These are phyloP conservation scores for Harmothoe impar DNA, from an alignment of 2,888 invertebrate species.

Conservation along the genomic window DNA sequence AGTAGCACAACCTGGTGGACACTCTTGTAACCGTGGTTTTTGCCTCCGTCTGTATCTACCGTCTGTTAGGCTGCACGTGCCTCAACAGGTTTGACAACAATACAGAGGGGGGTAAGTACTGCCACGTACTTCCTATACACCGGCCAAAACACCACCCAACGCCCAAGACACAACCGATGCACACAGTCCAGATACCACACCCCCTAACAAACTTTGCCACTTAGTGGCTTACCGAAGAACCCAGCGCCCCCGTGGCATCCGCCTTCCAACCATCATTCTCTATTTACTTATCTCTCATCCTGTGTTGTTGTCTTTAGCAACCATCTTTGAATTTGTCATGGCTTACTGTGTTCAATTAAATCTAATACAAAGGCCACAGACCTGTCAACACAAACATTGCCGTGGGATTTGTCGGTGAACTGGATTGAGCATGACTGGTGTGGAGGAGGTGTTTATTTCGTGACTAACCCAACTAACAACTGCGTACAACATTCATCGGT, in stretches of 20 bases:
- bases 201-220: background rate
- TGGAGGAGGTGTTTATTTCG: too few species aligned
- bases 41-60: constrained; percentile 57
- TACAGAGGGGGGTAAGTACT: constrained; percentile 61
- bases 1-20: constrained; percentile 56
- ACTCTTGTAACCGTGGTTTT: constrained; percentile 61
- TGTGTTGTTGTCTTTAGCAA: constrained; percentile 24
- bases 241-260: background rate
- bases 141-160: background rate
- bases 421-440: too few species aligned
- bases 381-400: constrained; percentile 31
- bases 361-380: background rate
- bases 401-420: background rate
- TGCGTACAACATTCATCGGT: too few species aligned
- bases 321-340: background rate
- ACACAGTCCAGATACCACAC: constrained; percentile 26
- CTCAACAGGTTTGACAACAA: constrained; percentile 61
- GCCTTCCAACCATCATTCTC: background rate
- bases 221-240: background rate
- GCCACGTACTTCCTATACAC: constrained; percentile 38
- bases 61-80: constrained; percentile 62
- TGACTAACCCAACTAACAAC: too few species aligned
- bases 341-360: background rate
- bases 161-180: background rate
- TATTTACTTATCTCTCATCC: background rate